Percentiles rank a stretch among this genome's conserved stretches.
Evolutionary conservation across 2,797 vertebrate species (phyloP).

Genomic region (Jordanella pulchra): DNA sequence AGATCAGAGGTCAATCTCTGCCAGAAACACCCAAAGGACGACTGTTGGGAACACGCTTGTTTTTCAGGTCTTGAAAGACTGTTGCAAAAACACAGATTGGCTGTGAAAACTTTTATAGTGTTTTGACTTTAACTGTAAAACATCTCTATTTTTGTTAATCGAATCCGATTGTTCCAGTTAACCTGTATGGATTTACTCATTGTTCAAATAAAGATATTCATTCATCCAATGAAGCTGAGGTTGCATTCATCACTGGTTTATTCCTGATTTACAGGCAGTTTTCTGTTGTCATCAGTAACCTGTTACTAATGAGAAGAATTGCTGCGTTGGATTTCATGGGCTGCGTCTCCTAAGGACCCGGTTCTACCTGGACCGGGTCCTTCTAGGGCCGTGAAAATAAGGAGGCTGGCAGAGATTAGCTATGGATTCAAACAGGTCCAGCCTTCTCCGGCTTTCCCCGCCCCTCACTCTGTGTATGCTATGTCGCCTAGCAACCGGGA

Average conservation of each 20-base stretch:
- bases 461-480: no score
- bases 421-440: no score
- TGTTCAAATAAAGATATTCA: constrained; percentile 15
- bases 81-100: neutral
- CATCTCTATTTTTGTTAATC: constrained; percentile 1
- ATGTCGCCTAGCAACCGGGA: no score
- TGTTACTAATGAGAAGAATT: no score
- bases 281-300: no score
- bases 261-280: no score
- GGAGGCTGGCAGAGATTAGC: no score
- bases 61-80: constrained; percentile 69
- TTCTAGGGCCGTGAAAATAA: no score
- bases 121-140: neutral
- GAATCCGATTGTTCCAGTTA: neutral
- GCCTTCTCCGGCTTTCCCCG: no score
- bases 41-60: constrained; percentile 79
- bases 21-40: constrained; percentile 58
- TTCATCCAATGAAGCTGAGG: neutral
- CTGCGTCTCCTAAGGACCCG: no score
- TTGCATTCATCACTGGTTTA: neutral
- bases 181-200: neutral
- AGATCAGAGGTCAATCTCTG: constrained; percentile 41
- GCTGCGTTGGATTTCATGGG: no score
- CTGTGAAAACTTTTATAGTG: neutral
- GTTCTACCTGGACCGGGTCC: no score